A percentile compares a stretch with the other conserved stretches of the same genome.
Evolutionary conservation across 2,113 vertebrate species (phyloP).

Genomic region (Diadophis punctatus): DNA sequence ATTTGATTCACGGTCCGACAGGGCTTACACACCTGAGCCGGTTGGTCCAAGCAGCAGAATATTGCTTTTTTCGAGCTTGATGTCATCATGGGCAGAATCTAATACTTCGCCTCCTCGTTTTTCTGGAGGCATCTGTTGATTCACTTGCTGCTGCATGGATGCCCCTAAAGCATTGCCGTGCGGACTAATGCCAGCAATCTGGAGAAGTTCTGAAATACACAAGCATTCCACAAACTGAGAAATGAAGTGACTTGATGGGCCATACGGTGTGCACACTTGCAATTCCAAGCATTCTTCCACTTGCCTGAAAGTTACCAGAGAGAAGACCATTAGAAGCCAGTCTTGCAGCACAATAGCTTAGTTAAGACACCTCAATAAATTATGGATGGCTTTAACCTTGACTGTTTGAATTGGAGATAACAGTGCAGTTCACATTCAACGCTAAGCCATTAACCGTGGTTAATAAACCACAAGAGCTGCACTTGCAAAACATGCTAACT

Average conservation of each 20-base stretch:
- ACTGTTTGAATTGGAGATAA: not conserved
- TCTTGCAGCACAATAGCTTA: not conserved
- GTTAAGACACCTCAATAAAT: not conserved
- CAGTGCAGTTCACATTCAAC: not conserved
- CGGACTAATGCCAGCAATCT: constrained; percentile 95
- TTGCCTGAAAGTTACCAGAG: not conserved
- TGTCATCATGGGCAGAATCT: constrained; percentile 87
- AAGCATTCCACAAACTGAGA: constrained; percentile 19
- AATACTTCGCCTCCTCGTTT: constrained; percentile 91
- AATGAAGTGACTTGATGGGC: not conserved
- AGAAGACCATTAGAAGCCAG: not conserved
- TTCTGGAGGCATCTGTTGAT: constrained; percentile 89
- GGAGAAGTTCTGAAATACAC: constrained; percentile 83
- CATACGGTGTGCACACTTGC: not conserved
- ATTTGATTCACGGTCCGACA: not conserved
- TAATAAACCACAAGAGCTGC: not conserved
- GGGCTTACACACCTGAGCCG: constrained; percentile 81
- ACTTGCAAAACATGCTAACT: not conserved
- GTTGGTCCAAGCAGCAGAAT: constrained; percentile 96
- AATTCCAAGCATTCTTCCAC: not conserved
- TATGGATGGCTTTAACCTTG: not conserved
- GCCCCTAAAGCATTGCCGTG: constrained; percentile 94
- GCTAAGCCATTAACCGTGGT: not conserved
- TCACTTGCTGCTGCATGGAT: constrained; percentile 92
- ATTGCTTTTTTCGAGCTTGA: constrained; percentile 98